phyloP scores from a whole-genome alignment of 2,113 vertebrate genomes.

The Bothrops jararaca region DNA sequence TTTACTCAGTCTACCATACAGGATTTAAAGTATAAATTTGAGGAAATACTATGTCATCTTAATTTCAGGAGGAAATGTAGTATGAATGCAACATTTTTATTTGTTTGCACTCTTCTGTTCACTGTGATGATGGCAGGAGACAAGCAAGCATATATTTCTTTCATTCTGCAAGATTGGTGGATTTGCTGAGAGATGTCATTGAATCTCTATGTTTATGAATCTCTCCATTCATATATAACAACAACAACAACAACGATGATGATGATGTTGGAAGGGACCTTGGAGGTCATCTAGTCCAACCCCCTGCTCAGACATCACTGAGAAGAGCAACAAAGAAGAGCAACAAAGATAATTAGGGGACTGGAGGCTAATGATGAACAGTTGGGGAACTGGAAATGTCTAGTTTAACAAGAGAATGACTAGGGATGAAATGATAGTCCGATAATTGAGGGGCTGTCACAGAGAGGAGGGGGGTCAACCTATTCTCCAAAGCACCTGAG shows the following conservation, averaged over 20 bases:
- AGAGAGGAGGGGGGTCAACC: background rate
- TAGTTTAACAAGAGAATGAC: background rate
- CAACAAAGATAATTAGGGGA: background rate
- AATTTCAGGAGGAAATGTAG: background rate
- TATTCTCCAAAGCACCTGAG: background rate
- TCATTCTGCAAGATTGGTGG: background rate
- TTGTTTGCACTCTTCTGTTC: background rate
- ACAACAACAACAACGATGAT: too few species aligned
- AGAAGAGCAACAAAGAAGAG: too few species aligned
- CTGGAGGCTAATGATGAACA: background rate
- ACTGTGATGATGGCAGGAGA: background rate
- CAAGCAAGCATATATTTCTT: background rate
- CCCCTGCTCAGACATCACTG: too few species aligned
- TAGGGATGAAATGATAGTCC: background rate
- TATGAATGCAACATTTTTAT: background rate
- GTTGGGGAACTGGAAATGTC: background rate
- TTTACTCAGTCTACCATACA: background rate
- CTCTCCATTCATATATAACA: too few species aligned
- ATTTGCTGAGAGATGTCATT: background rate
- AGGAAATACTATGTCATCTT: background rate
- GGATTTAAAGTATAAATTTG: background rate
- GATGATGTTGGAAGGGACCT: too few species aligned
- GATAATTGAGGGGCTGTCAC: background rate
- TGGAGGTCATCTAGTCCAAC: too few species aligned
- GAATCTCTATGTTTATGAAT: background rate